These are phyloP conservation scores for Pelecanoides urinatrix DNA, from an alignment of 2,113 vertebrate genomes.

Conservation along the genomic window DNA sequence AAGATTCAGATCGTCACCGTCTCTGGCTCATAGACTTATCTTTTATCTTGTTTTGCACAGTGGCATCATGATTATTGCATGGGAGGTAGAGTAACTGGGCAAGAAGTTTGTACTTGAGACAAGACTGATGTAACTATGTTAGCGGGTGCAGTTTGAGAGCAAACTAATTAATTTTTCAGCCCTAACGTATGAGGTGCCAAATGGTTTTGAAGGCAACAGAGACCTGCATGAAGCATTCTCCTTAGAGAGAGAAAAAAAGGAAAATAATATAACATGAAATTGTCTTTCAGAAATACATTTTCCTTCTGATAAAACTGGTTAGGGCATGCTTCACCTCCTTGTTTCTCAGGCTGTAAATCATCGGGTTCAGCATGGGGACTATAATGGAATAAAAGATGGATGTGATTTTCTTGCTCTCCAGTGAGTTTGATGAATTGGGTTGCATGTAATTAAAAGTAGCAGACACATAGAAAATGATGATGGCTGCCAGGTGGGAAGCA, in stretches of 20 bases:
- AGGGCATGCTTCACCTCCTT: neutral
- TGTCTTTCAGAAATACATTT: neutral
- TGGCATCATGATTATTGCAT: neutral
- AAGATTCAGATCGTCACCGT: neutral
- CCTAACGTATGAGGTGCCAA: neutral
- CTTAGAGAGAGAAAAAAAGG: neutral
- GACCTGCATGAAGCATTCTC: neutral
- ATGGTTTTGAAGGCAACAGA: neutral
- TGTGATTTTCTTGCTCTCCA: neutral
- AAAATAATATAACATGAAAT: neutral
- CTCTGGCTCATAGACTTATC: neutral
- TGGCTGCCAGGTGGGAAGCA: neutral
- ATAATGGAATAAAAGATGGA: neutral
- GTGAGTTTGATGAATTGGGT: neutral
- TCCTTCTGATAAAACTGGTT: neutral
- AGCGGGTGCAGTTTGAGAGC: neutral
- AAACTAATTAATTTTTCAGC: neutral
- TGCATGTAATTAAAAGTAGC: conserved; percentile 29
- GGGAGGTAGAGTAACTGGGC: neutral
- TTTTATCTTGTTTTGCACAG: neutral
- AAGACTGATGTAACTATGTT: neutral
- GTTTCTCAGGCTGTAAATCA: neutral
- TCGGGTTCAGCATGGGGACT: neutral
- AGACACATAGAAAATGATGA: conserved; percentile 6
- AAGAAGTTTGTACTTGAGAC: neutral